phyloP scores from a whole-genome alignment of 2,113 vertebrate species.

The Cervus canadensis region DNA sequence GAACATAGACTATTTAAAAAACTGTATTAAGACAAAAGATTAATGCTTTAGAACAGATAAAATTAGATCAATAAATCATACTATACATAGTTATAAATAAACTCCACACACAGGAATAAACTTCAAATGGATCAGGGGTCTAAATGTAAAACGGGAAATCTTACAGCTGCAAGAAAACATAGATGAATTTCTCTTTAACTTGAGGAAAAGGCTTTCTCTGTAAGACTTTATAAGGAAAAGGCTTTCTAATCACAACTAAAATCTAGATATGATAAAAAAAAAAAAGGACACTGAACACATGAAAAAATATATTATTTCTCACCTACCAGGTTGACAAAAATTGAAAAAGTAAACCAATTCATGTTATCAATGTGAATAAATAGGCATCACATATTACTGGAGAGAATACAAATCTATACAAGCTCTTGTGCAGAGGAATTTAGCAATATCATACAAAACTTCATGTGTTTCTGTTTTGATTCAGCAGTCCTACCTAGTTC shows the following conservation, averaged over 20 bases:
- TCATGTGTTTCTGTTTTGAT: not conserved
- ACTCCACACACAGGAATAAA: not conserved
- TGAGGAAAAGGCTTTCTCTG: not conserved
- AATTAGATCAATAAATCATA: constrained; percentile 1
- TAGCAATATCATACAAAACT: not conserved
- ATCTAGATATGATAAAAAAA: not conserved
- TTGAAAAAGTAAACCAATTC: not conserved
- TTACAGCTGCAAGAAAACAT: constrained; percentile 17
- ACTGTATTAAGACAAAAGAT: not conserved
- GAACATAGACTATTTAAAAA: not conserved
- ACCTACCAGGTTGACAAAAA: not conserved
- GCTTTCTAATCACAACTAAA: constrained; percentile 3
- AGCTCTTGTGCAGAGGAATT: not conserved
- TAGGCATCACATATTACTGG: not conserved
- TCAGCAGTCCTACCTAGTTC: not conserved
- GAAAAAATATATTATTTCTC: not conserved
- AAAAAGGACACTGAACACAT: not conserved
- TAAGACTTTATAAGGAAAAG: not conserved
- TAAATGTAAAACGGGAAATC: not conserved
- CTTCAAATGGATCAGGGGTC: not conserved
- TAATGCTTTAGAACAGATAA: not conserved
- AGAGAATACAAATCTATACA: not conserved
- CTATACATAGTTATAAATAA: not conserved
- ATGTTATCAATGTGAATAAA: not conserved
- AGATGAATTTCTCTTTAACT: not conserved